Evolutionary conservation across 2,113 vertebrate species (phyloP).

Genomic region (Phocoena phocoena): DNA sequence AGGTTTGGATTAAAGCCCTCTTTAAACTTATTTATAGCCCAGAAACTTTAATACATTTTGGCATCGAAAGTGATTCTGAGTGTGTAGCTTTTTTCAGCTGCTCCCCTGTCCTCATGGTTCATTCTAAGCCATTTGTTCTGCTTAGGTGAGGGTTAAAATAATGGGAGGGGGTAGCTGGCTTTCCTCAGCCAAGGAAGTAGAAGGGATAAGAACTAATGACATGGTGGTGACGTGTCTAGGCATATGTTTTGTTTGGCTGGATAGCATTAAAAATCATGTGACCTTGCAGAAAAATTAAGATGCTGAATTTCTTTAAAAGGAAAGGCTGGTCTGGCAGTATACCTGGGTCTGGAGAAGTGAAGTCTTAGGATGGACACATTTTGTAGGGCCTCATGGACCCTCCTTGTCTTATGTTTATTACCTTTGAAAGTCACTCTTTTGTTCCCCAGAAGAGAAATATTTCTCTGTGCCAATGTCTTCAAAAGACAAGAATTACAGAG

Average conservation of each 20-base stretch:
- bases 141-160: background rate
- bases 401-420: background rate
- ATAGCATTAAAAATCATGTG: background rate
- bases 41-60: background rate
- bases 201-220: background rate
- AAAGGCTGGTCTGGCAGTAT: background rate
- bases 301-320: background rate
- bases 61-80: background rate
- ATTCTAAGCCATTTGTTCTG: background rate
- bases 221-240: background rate
- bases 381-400: background rate
- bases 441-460: background rate
- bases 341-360: background rate
- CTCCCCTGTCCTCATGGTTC: background rate
- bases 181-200: background rate
- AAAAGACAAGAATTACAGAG: background rate
- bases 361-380: background rate
- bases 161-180: no score
- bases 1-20: background rate
- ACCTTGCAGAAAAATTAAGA: background rate
- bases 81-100: background rate
- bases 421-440: background rate
- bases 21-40: background rate
- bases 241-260: background rate
- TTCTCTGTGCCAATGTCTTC: background rate